Evolutionary conservation across 2,888 invertebrate genomes (phyloP).

Genomic region (Meloe dianella): DNA sequence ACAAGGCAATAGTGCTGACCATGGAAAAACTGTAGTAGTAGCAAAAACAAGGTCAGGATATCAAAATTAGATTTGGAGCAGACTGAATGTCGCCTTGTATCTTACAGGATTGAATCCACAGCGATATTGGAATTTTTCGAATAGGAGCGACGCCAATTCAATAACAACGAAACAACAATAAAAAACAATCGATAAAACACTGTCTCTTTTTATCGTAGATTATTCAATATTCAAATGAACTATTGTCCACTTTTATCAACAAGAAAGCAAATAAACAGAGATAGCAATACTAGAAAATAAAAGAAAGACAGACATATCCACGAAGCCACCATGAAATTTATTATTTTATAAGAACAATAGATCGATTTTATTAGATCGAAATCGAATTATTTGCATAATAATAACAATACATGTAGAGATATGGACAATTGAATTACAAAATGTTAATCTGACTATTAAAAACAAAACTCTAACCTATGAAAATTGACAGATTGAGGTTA

Average conservation of each 20-base stretch:
- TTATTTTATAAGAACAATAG: slow-evolving; percentile 58
- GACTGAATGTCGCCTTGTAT: no score
- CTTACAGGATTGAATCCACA: no score
- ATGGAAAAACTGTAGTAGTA: no score
- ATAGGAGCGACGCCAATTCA: background rate
- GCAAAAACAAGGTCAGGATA: no score
- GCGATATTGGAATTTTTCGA: background rate
- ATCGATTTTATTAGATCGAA: slow-evolving; percentile 59
- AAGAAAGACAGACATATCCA: slow-evolving; percentile 19
- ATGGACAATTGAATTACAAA: slow-evolving; percentile 29
- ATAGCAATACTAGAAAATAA: background rate
- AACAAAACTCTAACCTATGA: background rate
- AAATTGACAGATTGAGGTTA: no score
- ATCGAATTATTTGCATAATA: slow-evolving; percentile 57
- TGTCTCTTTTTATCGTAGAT: slow-evolving; percentile 36
- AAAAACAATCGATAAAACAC: background rate
- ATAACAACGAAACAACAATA: background rate
- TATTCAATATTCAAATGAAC: slow-evolving; percentile 57
- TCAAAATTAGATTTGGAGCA: no score
- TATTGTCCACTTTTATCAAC: slow-evolving; percentile 44
- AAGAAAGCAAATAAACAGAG: background rate
- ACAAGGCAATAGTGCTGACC: no score
- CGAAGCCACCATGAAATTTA: slow-evolving; percentile 53
- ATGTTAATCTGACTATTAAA: slow-evolving; percentile 30
- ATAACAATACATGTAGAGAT: background rate